A percentile compares a stretch with the other conserved stretches of the same genome.
Evolutionary conservation across 2,888 invertebrate genomes (phyloP).

Genomic region (Rapana venosa): DNA sequence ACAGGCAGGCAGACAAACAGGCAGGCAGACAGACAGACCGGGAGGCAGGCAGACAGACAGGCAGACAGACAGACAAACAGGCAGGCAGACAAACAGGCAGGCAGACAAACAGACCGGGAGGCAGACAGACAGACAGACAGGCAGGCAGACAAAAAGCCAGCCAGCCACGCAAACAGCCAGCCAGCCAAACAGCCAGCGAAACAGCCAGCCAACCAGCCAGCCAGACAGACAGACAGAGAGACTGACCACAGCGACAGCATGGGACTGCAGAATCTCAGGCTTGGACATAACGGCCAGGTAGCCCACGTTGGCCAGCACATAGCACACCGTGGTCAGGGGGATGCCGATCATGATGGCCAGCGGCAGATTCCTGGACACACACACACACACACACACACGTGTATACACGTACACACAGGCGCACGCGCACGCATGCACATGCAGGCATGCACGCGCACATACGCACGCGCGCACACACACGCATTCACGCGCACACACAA

Average conservation of each 20-base stretch:
- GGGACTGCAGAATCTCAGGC: constrained; percentile 87
- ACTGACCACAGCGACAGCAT: constrained; percentile 91
- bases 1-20: no score
- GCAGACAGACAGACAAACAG: no score
- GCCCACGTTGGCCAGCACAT: constrained; percentile 92
- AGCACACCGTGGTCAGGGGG: constrained; percentile 92
- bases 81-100: no score
- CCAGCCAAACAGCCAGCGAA: not conserved
- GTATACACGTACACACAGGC: not conserved
- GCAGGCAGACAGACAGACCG: no score
- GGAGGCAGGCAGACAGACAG: no score
- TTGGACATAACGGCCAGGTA: constrained; percentile 93
- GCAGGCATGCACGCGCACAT: not conserved
- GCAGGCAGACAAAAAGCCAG: not conserved
- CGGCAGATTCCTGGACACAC: constrained; percentile 87
- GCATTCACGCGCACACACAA: not conserved
- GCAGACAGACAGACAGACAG: not conserved
- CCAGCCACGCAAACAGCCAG: not conserved
- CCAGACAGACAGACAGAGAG: not conserved
- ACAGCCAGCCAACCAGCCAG: not conserved
- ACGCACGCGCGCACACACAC: not conserved
- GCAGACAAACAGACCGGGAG: not conserved
- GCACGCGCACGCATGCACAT: not conserved
- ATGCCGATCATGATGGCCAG: constrained; percentile 95
- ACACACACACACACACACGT: not conserved